Base-by-base conservation (phyloP, 1,140 invertebrate genomes). In the Drosophila parabipectinata region DNA sequence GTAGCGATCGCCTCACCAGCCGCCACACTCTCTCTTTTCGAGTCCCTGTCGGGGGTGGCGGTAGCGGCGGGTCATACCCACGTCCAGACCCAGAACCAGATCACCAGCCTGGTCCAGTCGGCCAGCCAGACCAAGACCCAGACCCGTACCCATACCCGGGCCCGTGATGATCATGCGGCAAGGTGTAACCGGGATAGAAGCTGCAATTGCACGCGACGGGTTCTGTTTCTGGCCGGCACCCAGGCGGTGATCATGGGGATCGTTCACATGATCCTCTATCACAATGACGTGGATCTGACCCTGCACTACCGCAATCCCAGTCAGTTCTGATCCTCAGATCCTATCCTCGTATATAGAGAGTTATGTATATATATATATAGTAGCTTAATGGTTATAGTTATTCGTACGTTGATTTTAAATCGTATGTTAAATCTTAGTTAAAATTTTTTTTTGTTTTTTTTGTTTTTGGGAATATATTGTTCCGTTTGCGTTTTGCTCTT, bases 251-350 rank as follows among this genome's bases (percentile, higher is more conserved):
- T 79, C 3, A 15, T 79, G 7, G 60, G 52, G 14, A 12, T 60
- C 9, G 9, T 50, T 7, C 59, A 58, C 44, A 21, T 77, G 28
- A 47, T 72, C 37, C 12, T 79, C 9, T 44, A 24, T 14, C 37
- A 18, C 32, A 84, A 79, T 32, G 74, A 69, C 15, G 41, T 63
- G 26, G 26, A 52, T 15, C 30, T 84, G 21, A 21, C 41, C 15
- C 6, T 84, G 1, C 32, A 32, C 12, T 32, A 26, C 24, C 37
- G 56, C 21, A 68, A 54, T 1, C 81, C 81, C 14, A 30, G n/a
- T 2, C 50, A 79, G 41, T 84, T 84, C 41, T 84, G 77, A 47
- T 8, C 44, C 18, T 18, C 1, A 47, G 18, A 21, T 47, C 7
- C 5, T 45, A 44, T 18, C 14, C 14, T 5, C 18, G 18, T 41